These are phyloP conservation scores for Drosophila hawaiiensis DNA, from an alignment of 2,888 invertebrate species.

Conservation along the genomic window DNA sequence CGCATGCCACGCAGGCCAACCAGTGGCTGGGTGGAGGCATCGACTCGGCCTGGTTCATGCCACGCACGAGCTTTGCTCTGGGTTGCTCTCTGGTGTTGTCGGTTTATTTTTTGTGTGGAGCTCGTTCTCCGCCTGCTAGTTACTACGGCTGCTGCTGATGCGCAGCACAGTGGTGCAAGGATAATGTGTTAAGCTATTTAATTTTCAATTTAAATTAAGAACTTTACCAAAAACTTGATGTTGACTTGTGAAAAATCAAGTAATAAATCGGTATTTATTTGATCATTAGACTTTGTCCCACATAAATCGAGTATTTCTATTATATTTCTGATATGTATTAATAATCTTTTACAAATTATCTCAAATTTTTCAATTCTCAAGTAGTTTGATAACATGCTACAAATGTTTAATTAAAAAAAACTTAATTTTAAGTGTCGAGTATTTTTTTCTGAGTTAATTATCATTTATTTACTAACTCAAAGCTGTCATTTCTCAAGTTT, in stretches of 20 bases:
- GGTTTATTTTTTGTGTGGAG: slow-evolving; percentile 1
- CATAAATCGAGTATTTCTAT: not conserved
- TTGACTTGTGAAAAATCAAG: no score
- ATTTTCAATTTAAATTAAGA: not conserved
- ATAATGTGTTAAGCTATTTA: no score
- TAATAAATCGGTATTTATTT: not conserved
- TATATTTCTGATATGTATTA: not conserved
- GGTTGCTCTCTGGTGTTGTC: slow-evolving; percentile 21
- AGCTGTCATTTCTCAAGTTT: not conserved
- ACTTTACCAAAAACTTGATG: not conserved
- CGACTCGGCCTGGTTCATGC: slow-evolving; percentile 37
- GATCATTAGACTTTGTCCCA: not conserved
- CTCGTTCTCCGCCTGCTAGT: not conserved
- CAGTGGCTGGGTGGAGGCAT: slow-evolving; percentile 1
- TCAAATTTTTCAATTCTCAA: not conserved
- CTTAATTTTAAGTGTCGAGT: no score
- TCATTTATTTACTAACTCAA: no score
- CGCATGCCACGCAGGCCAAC: slow-evolving; percentile 33
- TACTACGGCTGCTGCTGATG: not conserved
- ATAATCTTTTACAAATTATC: not conserved
- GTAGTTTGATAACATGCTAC: not conserved
- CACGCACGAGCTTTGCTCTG: slow-evolving; percentile 62
- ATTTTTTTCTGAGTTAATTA: no score
- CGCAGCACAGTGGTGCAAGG: slow-evolving; percentile 35
- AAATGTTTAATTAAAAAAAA: no score